These are phyloP conservation scores for Platalea minor DNA, from an alignment of 2,797 vertebrate genomes.

Conservation along the genomic window DNA sequence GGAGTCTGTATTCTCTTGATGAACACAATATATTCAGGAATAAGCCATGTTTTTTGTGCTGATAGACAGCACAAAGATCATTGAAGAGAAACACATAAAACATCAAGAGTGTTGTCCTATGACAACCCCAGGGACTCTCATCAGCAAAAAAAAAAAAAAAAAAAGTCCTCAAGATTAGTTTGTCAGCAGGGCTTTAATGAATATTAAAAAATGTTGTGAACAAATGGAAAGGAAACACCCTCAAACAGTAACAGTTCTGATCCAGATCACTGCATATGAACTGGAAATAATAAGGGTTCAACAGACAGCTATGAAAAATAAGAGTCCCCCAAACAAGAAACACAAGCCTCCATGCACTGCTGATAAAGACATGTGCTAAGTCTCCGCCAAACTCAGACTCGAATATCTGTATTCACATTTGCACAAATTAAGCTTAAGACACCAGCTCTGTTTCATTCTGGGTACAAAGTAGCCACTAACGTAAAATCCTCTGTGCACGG, in stretches of 20 bases:
- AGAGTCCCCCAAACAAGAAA: neutral
- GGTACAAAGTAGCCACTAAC: neutral
- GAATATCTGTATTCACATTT: neutral
- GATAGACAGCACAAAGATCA: neutral
- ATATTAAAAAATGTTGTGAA: neutral
- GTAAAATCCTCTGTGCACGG: neutral
- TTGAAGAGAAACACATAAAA: neutral
- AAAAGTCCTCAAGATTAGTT: neutral
- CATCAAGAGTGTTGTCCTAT: neutral
- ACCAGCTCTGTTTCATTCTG: neutral
- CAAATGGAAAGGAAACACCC: neutral
- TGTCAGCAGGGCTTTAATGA: neutral
- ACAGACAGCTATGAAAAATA: neutral
- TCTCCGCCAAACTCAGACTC: neutral
- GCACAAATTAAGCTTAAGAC: neutral
- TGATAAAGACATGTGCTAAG: neutral
- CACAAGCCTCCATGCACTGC: neutral
- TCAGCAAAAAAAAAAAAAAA: neutral
- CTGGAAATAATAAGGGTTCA: neutral
- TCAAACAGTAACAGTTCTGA: neutral
- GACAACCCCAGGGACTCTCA: neutral
- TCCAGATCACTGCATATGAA: neutral
- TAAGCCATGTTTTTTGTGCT: neutral
- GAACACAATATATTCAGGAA: neutral
- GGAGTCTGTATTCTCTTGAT: neutral